Evolutionary conservation across 2,113 vertebrate species (phyloP), one percentile per base, ranked within the genome.

Genomic region (Motacilla tschutschensis): DNA sequence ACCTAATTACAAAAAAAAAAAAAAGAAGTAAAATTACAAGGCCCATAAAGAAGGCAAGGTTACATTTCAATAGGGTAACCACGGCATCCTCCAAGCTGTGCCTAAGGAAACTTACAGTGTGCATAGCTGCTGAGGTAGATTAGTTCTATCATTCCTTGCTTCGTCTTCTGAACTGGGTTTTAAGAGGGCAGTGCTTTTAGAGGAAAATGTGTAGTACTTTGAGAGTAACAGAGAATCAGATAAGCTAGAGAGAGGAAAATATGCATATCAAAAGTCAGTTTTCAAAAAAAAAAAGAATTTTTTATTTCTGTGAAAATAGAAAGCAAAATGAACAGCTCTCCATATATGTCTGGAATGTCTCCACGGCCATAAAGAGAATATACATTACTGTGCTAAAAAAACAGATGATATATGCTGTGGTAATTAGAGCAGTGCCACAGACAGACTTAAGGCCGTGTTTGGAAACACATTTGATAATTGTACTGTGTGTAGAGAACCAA

Each of bases 1-100:
- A 33, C 8, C 7, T 79, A 60, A 78, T 81, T 60, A 24, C 3
- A 9, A 19, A 43, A 57, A 38, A 55, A 17, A 16, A 33, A 41
- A 25, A 13, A 53, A 4, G 0, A 4, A 3, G 1, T 76, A 50
- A 18, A 38, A 7, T 33, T n/a, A 4, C n/a, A 58, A 12, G 25
- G 17, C 13, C 29, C 25, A 4, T 74, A 54, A 79, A 35, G 51
- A 73, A 73, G 40, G 17, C 17, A 44, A 51, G 77, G 36, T 41
- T 89, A 19, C 28, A 50, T 89, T 85, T 63, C 48, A 35, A 0
- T 12, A 41, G 18, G 6, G 1, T 36, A 71, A 55, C 57, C 44
- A 26, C 4, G 1, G 25, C 36, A 36, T 77, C 53, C 48, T 76
- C 55, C 44, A 31, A 26, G 31, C 29, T 59, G 28, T 76, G 31